Base-by-base conservation (phyloP, 2,888 invertebrate species). In the Brachyptera risi region DNA sequence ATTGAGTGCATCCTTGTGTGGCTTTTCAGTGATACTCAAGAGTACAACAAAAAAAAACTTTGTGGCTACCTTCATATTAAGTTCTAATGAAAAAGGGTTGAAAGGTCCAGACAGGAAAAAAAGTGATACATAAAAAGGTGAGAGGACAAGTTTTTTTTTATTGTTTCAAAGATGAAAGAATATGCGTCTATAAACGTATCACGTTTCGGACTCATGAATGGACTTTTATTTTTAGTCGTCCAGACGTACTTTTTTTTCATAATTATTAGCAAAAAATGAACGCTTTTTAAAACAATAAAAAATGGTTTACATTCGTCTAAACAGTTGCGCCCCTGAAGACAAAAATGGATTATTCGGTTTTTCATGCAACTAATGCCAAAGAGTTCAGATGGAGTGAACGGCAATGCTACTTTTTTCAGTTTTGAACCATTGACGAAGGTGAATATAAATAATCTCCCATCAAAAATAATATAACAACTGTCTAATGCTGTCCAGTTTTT, bases 51-150 rank as follows among this genome's bases (percentile, higher is more conserved):
- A 51, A 27, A 15, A 27, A 23, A 4, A 49, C 49, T 9, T 23
- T 49, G 24, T 49, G 49, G 49, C 2, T 26, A 42, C 42, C 42
- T 11, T 42, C 21, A 42, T 42, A 42, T 42, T 42, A 42, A 42
- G n/a, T 11, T 42, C 13, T 42, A 42, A 42, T 42, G 42, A 42
- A 37, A 54, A 35, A 37, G 37, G 11, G 35, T 23, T 21, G 19
- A 37, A 21, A 54, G 23, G 7, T 31, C 31, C 7, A 31, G 7
- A 7, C 5, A 31, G 5, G n/a, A 31, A 31, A 31, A 31, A 31
- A 31, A 5, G 19, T 44, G 44, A 19, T 44, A 19, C 11, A 19
- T 44, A 17, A n/a, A 3, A 3, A 19, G 15, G 37, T 37, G n/a
- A n/a, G n/a, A n/a, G n/a, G n/a, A n/a, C n/a, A n/a, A n/a, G n/a